Evolutionary conservation across 2,113 vertebrate species (phyloP).

Genomic region (Mesocricetus auratus): DNA sequence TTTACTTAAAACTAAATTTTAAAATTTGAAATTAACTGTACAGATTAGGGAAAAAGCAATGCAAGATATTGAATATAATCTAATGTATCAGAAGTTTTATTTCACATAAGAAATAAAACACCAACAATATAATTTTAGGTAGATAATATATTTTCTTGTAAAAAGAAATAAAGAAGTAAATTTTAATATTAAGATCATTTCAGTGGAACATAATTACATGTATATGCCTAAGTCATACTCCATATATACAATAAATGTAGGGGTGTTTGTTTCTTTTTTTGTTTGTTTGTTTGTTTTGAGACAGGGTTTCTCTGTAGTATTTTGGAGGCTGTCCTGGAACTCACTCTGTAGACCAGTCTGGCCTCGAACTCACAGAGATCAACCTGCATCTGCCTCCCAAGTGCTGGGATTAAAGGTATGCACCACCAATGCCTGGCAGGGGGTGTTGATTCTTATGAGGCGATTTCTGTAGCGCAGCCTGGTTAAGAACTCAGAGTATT

Average conservation of each 20-base stretch:
- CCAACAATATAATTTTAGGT: slow-evolving; percentile 49
- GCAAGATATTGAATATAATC: slow-evolving; percentile 59
- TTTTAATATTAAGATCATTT: background rate
- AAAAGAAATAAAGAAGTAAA: slow-evolving; percentile 47
- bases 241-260: background rate
- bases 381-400: too few species aligned
- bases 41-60: slow-evolving; percentile 39
- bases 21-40: slow-evolving; percentile 50
- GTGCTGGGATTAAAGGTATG: too few species aligned
- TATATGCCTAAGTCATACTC: background rate
- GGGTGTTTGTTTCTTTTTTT: too few species aligned
- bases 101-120: slow-evolving; percentile 51
- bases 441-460: background rate
- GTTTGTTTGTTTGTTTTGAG: too few species aligned
- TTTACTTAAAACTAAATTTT: slow-evolving; percentile 54
- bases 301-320: too few species aligned
- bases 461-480: background rate
- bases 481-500: background rate
- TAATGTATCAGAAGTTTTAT: slow-evolving; percentile 60
- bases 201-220: background rate
- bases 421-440: too few species aligned
- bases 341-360: too few species aligned
- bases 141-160: slow-evolving; percentile 13
- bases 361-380: too few species aligned
- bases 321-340: too few species aligned